phyloP scores from a whole-genome alignment of 2,113 vertebrate genomes.

The Gorsachius goisagi region DNA sequence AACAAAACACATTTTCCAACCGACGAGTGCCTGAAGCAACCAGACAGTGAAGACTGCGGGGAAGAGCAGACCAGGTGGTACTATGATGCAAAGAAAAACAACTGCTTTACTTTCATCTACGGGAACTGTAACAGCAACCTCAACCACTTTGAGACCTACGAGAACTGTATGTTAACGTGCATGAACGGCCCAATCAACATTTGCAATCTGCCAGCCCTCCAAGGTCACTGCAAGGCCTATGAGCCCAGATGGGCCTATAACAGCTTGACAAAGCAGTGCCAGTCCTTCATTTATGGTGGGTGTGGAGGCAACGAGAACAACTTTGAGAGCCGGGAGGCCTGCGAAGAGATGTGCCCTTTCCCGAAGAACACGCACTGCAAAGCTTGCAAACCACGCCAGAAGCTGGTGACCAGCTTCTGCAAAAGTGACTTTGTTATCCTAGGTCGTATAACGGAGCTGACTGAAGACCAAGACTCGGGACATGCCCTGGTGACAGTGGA shows the following conservation, averaged over 20 bases:
- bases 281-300: conserved; percentile 92
- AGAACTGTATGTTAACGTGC: conserved; percentile 89
- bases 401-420: conserved; percentile 96
- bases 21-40: conserved; percentile 84
- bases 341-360: conserved; percentile 91
- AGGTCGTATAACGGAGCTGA: conserved; percentile 87
- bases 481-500: conserved; percentile 89
- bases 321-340: conserved; percentile 91
- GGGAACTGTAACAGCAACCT: conserved; percentile 84
- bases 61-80: conserved; percentile 90
- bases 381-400: conserved; percentile 87
- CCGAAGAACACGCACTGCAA: conserved; percentile 87
- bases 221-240: conserved; percentile 93
- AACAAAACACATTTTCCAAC: conserved; percentile 80
- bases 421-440: conserved; percentile 93
- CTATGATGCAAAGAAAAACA: conserved; percentile 89
- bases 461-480: conserved; percentile 86
- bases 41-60: conserved; percentile 83
- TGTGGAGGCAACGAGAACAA: conserved; percentile 96
- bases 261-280: conserved; percentile 82
- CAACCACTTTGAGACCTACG: conserved; percentile 86
- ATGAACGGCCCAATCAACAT: conserved; percentile 83
- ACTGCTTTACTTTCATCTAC: conserved; percentile 87
- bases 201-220: conserved; percentile 86
- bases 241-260: conserved; percentile 94